These are phyloP conservation scores for Pterocles burchelli DNA, from an alignment of 2,113 vertebrate genomes.

Conservation along the genomic window DNA sequence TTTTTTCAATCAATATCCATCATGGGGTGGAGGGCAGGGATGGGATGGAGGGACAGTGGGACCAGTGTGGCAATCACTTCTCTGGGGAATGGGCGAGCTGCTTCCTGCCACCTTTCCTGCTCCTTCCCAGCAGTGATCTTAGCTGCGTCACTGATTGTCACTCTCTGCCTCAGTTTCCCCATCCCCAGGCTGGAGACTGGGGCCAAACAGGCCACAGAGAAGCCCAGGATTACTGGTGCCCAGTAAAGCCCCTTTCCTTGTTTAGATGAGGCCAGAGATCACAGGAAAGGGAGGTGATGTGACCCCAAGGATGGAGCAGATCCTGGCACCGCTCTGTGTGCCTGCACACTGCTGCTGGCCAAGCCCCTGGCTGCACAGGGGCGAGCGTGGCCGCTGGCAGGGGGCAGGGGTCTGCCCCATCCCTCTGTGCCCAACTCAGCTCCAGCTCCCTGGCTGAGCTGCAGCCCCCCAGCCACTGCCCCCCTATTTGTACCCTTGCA, in stretches of 20 bases:
- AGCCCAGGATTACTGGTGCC: not conserved
- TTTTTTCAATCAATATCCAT: not conserved
- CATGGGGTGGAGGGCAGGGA: not conserved
- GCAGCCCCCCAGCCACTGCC: not conserved
- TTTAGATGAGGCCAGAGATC: not conserved
- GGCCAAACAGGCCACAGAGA: not conserved
- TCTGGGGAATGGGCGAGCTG: not conserved
- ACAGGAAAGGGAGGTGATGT: not conserved
- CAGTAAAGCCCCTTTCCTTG: not conserved
- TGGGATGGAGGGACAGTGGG: not conserved
- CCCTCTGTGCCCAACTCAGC: not conserved
- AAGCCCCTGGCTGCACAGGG: not conserved
- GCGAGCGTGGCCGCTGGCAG: rapidly evolving
- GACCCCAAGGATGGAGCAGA: rapidly evolving
- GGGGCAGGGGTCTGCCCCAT: not conserved
- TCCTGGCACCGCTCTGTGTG: rapidly evolving
- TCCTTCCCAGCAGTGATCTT: not conserved
- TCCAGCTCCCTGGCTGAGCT: not conserved
- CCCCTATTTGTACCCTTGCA: not conserved
- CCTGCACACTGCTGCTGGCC: not conserved
- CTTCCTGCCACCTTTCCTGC: not conserved
- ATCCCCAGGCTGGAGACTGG: not conserved
- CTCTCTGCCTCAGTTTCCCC: not conserved
- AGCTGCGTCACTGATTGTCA: not conserved
- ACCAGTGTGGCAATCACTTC: not conserved